Evolutionary conservation across 30 jellyfish, hydroid and myxozoan species (phyloP).

Genomic region (Euphysa ruthae): DNA sequence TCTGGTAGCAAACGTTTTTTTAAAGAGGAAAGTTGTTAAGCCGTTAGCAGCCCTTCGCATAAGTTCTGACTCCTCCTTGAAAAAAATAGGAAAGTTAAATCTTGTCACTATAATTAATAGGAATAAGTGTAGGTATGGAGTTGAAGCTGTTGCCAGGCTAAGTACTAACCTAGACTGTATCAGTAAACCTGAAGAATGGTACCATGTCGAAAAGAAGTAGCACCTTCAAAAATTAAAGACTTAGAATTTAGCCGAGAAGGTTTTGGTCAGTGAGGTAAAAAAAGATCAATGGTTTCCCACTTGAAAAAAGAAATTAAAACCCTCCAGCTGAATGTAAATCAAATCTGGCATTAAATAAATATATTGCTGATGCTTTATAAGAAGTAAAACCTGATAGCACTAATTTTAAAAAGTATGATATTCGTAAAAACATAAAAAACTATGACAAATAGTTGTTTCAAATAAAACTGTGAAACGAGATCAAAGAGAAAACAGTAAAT

Average conservation of each 20-base stretch:
- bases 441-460: not conserved
- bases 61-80: constrained; percentile 32
- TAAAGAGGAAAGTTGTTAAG: constrained; percentile 28
- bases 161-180: constrained; percentile 57
- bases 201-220: constrained; percentile 26
- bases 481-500: not conserved
- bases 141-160: constrained; percentile 53
- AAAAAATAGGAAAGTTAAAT: constrained; percentile 5
- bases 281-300: too few relatives aligned
- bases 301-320: too few relatives aligned
- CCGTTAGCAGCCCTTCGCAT: constrained; percentile 37
- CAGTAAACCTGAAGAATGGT: constrained; percentile 35
- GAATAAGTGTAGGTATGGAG: constrained; percentile 47
- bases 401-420: too few relatives aligned
- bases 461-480: too few relatives aligned
- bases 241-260: not conserved
- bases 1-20: constrained; percentile 1
- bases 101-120: constrained; percentile 58
- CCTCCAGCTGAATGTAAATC: too few relatives aligned
- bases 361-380: too few relatives aligned
- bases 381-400: too few relatives aligned
- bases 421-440: too few relatives aligned
- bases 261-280: not conserved
- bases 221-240: constrained; percentile 2
- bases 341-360: too few relatives aligned